Percentiles rank a stretch among this genome's conserved stretches.
phyloP scores from a whole-genome alignment of 2,888 invertebrate species.

The Netelia melanura region DNA sequence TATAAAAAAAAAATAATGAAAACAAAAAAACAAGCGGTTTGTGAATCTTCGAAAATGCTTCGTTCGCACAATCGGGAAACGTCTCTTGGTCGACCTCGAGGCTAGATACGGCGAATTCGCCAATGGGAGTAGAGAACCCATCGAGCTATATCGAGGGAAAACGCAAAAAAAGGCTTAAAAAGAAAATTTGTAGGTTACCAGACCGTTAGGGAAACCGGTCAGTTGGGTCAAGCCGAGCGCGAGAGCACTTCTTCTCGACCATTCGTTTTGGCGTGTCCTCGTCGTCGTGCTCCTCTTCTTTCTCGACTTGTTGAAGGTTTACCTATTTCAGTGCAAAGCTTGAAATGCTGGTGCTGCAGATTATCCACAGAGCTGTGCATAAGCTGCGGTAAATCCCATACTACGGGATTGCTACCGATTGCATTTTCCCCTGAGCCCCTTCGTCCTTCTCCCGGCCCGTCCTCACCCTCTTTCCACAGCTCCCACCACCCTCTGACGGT shows the following conservation, averaged over 20 bases:
- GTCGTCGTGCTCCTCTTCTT: conserved; percentile 8
- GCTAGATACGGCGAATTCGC: neutral
- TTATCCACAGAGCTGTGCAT: conserved; percentile 48
- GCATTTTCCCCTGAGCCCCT: conserved; percentile 45
- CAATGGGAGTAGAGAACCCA: neutral
- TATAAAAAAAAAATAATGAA: neutral
- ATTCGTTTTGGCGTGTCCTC: conserved; percentile 51
- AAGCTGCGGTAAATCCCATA: conserved; percentile 58
- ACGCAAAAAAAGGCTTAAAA: conserved; percentile 18
- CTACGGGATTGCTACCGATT: conserved; percentile 56
- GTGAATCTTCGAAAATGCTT: neutral
- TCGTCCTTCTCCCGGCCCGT: neutral
- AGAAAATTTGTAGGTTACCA: conserved; percentile 52
- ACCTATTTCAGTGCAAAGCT: conserved; percentile 36
- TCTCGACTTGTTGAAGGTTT: conserved; percentile 42
- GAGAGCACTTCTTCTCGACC: conserved; percentile 1
- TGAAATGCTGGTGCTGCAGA: neutral
- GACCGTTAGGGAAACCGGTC: conserved; percentile 69
- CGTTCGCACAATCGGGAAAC: neutral
- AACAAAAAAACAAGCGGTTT: neutral
- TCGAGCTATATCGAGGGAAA: conserved; percentile 9
- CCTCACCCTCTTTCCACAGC: neutral
- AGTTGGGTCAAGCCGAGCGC: conserved; percentile 42
- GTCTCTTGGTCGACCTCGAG: conserved; percentile 21
- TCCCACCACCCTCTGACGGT: conserved; percentile 25